These are phyloP conservation scores for Syngnathus floridae DNA, from an alignment of 2,113 vertebrate species.

Conservation along the genomic window DNA sequence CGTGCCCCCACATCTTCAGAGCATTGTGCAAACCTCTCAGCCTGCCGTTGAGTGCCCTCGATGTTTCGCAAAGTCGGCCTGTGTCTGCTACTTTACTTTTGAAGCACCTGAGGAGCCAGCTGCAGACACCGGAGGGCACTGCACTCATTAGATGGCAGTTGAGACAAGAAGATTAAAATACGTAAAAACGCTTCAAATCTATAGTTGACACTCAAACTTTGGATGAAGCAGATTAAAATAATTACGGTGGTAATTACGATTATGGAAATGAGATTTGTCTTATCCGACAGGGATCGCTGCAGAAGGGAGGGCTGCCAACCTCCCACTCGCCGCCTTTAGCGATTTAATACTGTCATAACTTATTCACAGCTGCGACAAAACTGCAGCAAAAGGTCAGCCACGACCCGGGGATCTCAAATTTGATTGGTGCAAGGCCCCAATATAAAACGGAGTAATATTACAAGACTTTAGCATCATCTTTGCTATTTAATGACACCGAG, in stretches of 20 bases:
- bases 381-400: slow-evolving; percentile 44
- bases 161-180: slow-evolving; percentile 14
- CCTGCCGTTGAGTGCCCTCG: slow-evolving; percentile 44
- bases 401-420: slow-evolving; percentile 33
- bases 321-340: slow-evolving; percentile 47
- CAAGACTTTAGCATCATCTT: slow-evolving; percentile 28
- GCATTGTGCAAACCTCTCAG: slow-evolving; percentile 45
- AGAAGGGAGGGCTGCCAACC: slow-evolving; percentile 23
- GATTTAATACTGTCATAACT: slow-evolving; percentile 54
- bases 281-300: slow-evolving; percentile 13
- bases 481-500: slow-evolving; percentile 40
- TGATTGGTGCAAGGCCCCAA: slow-evolving; percentile 31
- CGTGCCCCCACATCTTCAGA: slow-evolving; percentile 9
- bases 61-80: slow-evolving; percentile 44
- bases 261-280: slow-evolving; percentile 16
- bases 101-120: slow-evolving; percentile 30
- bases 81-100: slow-evolving; percentile 46
- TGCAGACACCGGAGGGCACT: slow-evolving; percentile 11
- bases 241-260: slow-evolving; percentile 16
- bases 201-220: slow-evolving; percentile 5
- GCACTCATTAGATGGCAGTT: slow-evolving; percentile 3
- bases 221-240: slow-evolving; percentile 11
- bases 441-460: slow-evolving; percentile 23
- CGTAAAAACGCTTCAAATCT: slow-evolving; percentile 4
- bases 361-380: slow-evolving; percentile 51